Evolutionary conservation across 2,113 vertebrate genomes (phyloP).

Genomic region (Gracilinanus agilis): DNA sequence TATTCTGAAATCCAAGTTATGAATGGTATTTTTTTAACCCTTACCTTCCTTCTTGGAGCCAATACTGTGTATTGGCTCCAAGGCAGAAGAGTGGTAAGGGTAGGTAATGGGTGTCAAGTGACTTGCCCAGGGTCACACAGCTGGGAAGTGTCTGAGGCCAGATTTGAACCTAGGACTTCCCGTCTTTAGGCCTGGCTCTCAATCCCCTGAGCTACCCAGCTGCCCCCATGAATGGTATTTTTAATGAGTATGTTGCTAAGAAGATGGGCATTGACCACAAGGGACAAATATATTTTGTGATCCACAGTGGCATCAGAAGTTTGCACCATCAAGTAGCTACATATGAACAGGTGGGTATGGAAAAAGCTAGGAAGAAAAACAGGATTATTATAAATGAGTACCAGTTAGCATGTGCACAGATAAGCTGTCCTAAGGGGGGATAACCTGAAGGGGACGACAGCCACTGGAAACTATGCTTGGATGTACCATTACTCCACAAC

Average conservation of each 20-base stretch:
- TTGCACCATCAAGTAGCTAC: constrained; percentile 97
- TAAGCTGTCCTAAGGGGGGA: constrained; percentile 93
- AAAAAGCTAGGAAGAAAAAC: constrained; percentile 98
- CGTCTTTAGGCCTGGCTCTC: no score
- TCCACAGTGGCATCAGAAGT: constrained; percentile 98
- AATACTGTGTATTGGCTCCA: no score
- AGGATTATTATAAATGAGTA: constrained; percentile 97
- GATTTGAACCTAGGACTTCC: no score
- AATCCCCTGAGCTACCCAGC: no score
- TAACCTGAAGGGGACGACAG: constrained; percentile 98
- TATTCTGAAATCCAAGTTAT: constrained; percentile 98
- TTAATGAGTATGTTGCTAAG: constrained; percentile 96
- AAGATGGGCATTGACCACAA: constrained; percentile 99
- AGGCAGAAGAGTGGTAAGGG: no score
- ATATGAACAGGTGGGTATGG: constrained; percentile 99
- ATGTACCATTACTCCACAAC: constrained; percentile 99
- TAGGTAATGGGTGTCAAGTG: no score
- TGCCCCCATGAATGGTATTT: constrained; percentile 99
- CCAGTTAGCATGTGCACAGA: constrained; percentile 95
- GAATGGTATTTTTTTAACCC: constrained; percentile 96
- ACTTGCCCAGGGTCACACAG: no score
- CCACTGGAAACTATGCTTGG: constrained; percentile 98
- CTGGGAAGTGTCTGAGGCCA: no score
- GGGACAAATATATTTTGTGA: constrained; percentile 99
- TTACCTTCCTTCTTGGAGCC: no score